Base-by-base conservation (phyloP, 2,888 invertebrate species). In the Penaeus monodon region DNA sequence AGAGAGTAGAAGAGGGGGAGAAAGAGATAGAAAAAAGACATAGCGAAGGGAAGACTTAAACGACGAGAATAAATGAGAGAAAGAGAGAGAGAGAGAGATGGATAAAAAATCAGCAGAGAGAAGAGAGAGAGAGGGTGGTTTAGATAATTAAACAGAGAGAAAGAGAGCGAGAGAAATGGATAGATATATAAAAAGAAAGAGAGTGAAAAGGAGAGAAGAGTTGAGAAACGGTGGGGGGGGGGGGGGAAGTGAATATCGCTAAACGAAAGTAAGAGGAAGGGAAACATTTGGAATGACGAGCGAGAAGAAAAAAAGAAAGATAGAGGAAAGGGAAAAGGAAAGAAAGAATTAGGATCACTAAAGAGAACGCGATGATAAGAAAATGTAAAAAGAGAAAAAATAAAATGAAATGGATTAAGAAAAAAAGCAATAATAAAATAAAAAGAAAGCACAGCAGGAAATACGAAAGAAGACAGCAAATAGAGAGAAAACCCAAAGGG, bases 21-120 rank as follows among this genome's bases (percentile, higher is more conserved):
- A 44, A 44, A 44, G 10, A 44, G 44, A 10, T 1, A 44, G 44
- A 44, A 0, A 44, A 10, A 10, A 10, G 10, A 44, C 10, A 38
- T 44, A 44, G 10, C 8, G 10, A 44, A 44, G 10, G 1, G 44
- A 70, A 33, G 29, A 29, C 29, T 33, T 33, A 33, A 79, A 64
- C 79, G 27, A 79, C 38, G 27, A 22, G 64, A 80, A 80, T 80
- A 66, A 33, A 80, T 65, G 33, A 22, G 49, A 63, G 24, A n/a
- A 27, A 44, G 81, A 70, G 70, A 49, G 57, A 68, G 49, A 44
- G 44, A 44, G 57, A 57, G 17, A 57, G 49, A 8, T 49, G 33
- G 70, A 82, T 57, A 82, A 82, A 63, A 82, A 63, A 70, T 63
- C 74, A 29, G 63, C 24, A 74, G 82, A 73, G 49, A 70, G 27